Conservation (phyloP, 2,797 vertebrate species). For the Lagocephalus sceleratus region DNA sequence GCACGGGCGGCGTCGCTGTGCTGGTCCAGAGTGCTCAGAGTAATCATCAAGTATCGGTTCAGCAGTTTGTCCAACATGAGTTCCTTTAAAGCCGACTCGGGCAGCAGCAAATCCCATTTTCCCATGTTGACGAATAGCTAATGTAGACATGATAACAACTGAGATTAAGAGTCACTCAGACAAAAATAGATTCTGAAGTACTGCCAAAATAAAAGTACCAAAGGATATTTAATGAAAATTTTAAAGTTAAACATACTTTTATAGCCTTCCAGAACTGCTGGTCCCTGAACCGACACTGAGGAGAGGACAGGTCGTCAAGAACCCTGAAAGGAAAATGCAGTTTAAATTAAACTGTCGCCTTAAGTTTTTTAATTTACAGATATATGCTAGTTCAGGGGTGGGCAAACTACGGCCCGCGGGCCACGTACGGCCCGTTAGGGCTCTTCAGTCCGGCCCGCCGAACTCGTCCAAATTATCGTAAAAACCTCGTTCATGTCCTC, state of each 20-base stretch:
- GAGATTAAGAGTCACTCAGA: background rate
- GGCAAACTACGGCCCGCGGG: no score
- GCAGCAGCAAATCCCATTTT: conserved; percentile 84
- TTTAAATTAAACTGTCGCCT: background rate
- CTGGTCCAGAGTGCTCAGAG: conserved; percentile 73
- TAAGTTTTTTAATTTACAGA: no score
- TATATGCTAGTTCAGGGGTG: no score
- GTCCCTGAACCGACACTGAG: conserved; percentile 82
- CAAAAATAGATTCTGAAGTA: background rate
- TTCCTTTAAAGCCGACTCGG: conserved; percentile 78
- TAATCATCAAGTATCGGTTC: conserved; percentile 86
- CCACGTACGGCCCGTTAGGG: no score
- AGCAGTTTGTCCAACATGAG: conserved; percentile 86
- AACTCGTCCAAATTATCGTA: no score
- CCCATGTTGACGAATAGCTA: conserved; percentile 86
- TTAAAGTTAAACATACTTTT: conserved; percentile 75
- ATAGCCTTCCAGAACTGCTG: conserved; percentile 86
- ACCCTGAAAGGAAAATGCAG: conserved; percentile 52
- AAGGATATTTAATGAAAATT: background rate
- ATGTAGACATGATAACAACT: conserved; percentile 14
- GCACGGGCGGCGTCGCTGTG: conserved; percentile 60
- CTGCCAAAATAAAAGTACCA: background rate
- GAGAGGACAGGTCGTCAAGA: conserved; percentile 79
- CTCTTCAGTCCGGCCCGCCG: no score
- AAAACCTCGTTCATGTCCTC: no score